These are phyloP conservation scores for Epirrhoe alternata DNA, from an alignment of 2,888 invertebrate genomes.

Conservation along the genomic window DNA sequence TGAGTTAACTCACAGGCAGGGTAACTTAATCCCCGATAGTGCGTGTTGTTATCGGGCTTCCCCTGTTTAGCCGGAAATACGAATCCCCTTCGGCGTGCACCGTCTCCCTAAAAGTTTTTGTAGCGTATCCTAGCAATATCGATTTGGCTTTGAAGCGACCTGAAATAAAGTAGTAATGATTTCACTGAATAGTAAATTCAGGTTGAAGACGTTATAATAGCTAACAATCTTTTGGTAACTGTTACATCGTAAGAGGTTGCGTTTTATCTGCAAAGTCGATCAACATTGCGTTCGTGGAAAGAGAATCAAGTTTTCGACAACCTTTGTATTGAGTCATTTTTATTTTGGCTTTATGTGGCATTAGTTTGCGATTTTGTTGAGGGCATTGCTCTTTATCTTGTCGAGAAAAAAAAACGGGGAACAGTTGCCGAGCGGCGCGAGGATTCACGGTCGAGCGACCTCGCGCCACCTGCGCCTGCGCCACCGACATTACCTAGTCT, in stretches of 20 bases:
- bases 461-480: slow-evolving; percentile 72
- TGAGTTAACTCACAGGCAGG: slow-evolving; percentile 27
- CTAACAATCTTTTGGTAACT: slow-evolving; percentile 1
- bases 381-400: slow-evolving; percentile 74
- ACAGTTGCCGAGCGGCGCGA: slow-evolving; percentile 72
- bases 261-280: slow-evolving; percentile 36
- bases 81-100: slow-evolving; percentile 65
- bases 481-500: slow-evolving; percentile 39
- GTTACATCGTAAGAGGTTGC: slow-evolving; percentile 4
- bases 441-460: slow-evolving; percentile 80
- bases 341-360: slow-evolving; percentile 36
- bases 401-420: slow-evolving; percentile 74
- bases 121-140: slow-evolving; percentile 78
- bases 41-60: slow-evolving; percentile 61
- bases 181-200: slow-evolving; percentile 23
- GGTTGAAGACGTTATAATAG: slow-evolving; percentile 23
- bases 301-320: slow-evolving; percentile 36
- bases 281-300: slow-evolving; percentile 29
- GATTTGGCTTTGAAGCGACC: slow-evolving; percentile 53
- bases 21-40: slow-evolving; percentile 38
- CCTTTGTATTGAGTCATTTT: slow-evolving; percentile 35
- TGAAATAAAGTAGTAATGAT: slow-evolving; percentile 22
- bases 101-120: slow-evolving; percentile 64
- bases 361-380: slow-evolving; percentile 51
- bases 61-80: slow-evolving; percentile 72